Evolutionary conservation across 2,113 vertebrate genomes (phyloP).

Genomic region (Canis aureus): DNA sequence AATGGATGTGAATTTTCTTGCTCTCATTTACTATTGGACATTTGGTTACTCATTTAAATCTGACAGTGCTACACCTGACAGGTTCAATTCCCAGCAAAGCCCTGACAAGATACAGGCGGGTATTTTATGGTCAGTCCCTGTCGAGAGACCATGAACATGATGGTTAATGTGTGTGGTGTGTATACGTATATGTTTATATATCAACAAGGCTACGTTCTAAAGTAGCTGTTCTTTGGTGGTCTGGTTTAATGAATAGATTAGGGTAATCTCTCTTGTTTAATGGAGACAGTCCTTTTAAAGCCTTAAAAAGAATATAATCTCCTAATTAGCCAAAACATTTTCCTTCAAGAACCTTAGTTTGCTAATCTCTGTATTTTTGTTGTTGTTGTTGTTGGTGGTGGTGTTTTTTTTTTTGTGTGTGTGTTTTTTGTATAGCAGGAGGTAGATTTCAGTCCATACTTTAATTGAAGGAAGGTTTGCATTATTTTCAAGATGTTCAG

Average conservation of each 20-base stretch:
- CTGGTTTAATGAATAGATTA: constrained; percentile 40
- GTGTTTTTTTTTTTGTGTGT: too few relatives aligned
- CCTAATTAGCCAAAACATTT: constrained; percentile 41
- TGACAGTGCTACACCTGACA: not conserved
- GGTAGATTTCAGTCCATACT: not conserved
- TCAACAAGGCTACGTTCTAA: not conserved
- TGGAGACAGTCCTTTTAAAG: constrained; percentile 4
- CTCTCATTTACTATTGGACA: not conserved
- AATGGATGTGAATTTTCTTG: not conserved
- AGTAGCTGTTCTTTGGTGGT: constrained; percentile 26
- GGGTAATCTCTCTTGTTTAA: not conserved
- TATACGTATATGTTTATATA: not conserved
- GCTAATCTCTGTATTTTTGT: not conserved
- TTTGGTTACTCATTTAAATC: not conserved
- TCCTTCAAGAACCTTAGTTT: constrained; percentile 8
- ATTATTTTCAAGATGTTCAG: not conserved
- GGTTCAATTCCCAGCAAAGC: not conserved
- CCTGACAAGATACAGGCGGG: not conserved
- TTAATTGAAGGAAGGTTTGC: not conserved
- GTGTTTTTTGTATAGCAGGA: not conserved
- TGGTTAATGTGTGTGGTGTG: not conserved
- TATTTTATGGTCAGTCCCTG: not conserved
- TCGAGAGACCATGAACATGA: not conserved
- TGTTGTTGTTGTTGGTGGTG: too few relatives aligned
- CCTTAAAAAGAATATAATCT: constrained; percentile 59